Percentiles rank a stretch among this genome's conserved stretches.
Conservation (phyloP, 1,140 invertebrate species). For the Arion vulgaris region DNA sequence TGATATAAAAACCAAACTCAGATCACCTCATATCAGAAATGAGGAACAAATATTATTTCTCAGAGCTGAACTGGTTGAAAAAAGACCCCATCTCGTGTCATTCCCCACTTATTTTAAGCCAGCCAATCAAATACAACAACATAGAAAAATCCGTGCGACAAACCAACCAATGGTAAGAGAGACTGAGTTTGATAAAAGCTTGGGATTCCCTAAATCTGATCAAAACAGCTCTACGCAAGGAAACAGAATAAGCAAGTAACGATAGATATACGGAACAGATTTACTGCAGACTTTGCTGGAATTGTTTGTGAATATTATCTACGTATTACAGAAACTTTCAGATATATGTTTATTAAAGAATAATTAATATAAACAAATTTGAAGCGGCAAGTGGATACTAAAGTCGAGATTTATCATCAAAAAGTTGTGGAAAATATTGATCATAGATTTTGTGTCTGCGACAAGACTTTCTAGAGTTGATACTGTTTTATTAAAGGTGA, state of each 20-base stretch:
- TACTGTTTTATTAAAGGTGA: not conserved
- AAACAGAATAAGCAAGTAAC: no score
- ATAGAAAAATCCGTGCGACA: not conserved
- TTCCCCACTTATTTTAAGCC: conserved; percentile 1
- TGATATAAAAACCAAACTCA: no score
- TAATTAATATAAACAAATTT: not conserved
- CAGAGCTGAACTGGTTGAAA: not conserved
- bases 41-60: not conserved
- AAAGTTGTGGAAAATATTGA: not conserved
- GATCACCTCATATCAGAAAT: no score
- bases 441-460: not conserved
- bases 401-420: not conserved
- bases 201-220: not conserved
- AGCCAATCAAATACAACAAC: not conserved
- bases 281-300: not conserved
- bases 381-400: no score
- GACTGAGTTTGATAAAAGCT: not conserved
- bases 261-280: no score
- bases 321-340: not conserved
- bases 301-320: not conserved
- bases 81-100: not conserved
- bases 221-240: not conserved
- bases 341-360: not conserved
- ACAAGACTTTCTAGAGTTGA: no score
- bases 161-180: not conserved